Evolutionary conservation across 2,797 vertebrate species (phyloP).

Genomic region (Gymnoscopelus braueri): DNA sequence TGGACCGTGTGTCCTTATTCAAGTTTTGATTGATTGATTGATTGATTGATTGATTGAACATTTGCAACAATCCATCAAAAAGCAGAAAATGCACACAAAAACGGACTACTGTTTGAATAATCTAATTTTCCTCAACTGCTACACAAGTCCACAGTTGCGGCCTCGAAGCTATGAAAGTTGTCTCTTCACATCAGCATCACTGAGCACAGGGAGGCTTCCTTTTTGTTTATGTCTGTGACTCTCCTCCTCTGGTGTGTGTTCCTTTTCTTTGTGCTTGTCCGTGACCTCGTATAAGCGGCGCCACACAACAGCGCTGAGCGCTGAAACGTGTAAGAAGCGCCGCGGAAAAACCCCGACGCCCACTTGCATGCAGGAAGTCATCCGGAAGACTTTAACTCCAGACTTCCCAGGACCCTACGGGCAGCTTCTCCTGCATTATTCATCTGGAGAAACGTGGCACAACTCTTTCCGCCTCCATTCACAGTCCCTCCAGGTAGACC

Average conservation of each 20-base stretch:
- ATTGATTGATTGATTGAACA: no score
- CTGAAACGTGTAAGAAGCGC: conserved; percentile 30
- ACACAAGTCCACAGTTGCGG: not conserved
- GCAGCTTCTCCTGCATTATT: conserved; percentile 58
- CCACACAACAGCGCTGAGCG: conserved; percentile 21
- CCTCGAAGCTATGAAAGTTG: not conserved
- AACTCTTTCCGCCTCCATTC: conserved; percentile 46
- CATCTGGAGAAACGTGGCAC: conserved; percentile 49
- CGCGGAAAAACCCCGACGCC: conserved; percentile 58
- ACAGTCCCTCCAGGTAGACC: conserved; percentile 11
- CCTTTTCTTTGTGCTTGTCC: conserved; percentile 1
- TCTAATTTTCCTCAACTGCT: no score
- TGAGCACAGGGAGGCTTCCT: conserved; percentile 12
- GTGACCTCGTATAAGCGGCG: conserved; percentile 35
- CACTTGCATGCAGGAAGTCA: conserved; percentile 56
- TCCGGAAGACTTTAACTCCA: conserved; percentile 56
- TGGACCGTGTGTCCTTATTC: no score
- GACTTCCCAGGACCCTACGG: conserved; percentile 34
- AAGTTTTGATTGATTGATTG: no score
- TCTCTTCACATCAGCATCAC: conserved; percentile 15
- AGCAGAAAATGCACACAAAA: no score
- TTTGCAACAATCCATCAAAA: no score
- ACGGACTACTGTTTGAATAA: no score
- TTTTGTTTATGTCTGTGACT: conserved; percentile 30
- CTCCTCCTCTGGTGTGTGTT: conserved; percentile 1